Percentiles rank a stretch among this genome's conserved stretches.
Conservation (phyloP, 2,113 vertebrate genomes). For the Aphelocoma coerulescens region DNA sequence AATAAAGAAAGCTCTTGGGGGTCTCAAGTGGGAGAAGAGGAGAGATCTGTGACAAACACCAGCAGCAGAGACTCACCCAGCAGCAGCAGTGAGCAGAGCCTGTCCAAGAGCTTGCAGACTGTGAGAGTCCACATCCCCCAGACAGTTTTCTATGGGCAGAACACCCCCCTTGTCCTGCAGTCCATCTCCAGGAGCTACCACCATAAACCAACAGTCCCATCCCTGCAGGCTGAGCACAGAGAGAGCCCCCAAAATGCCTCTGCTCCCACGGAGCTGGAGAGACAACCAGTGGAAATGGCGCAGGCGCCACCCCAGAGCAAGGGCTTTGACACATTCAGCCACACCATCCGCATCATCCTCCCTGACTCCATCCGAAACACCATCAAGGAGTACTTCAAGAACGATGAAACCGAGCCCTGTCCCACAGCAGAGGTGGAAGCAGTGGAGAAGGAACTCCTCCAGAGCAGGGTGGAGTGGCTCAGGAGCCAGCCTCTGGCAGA, state of each 20-base stretch:
- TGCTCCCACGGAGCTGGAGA: background rate
- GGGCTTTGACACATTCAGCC: conserved; percentile 34
- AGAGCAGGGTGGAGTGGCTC: conserved; percentile 53
- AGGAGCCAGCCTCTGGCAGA: background rate
- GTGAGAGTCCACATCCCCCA: conserved; percentile 69
- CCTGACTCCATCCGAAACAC: conserved; percentile 67
- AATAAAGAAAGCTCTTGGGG: background rate
- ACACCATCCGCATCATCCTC: conserved; percentile 72
- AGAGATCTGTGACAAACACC: background rate
- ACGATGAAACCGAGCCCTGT: background rate
- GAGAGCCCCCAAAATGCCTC: background rate
- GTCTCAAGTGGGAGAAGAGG: background rate
- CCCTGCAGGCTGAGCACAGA: background rate
- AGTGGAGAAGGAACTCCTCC: conserved; percentile 54
- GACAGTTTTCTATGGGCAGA: conserved; percentile 75
- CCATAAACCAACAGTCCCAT: background rate
- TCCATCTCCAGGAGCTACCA: conserved; percentile 50
- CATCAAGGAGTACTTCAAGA: conserved; percentile 71
- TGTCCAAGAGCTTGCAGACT: background rate
- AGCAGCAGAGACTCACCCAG: background rate
- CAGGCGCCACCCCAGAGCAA: conserved; percentile 11
- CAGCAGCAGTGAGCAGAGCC: background rate
- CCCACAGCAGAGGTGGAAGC: background rate
- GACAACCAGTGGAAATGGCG: background rate
- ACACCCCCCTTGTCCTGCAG: conserved; percentile 68